Evolutionary conservation across 2,888 invertebrate genomes (phyloP).

Genomic region (Apodemia hepburni): DNA sequence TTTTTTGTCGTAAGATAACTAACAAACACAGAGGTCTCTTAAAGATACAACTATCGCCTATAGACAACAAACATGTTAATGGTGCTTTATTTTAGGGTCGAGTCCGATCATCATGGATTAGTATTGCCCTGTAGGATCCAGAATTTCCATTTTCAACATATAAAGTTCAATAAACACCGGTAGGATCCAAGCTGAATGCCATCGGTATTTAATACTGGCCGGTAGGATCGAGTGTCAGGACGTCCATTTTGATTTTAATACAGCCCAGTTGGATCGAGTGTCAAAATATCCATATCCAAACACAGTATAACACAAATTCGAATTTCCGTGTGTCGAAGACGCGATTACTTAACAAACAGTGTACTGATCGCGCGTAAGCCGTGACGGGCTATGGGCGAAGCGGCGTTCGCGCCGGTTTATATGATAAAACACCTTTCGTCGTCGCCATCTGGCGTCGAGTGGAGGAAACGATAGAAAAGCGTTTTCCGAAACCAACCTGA

Average conservation of each 20-base stretch:
- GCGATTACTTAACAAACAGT: conserved; percentile 39
- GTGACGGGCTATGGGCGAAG: conserved; percentile 61
- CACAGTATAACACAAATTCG: conserved; percentile 62
- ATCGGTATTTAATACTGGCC: conserved; percentile 51
- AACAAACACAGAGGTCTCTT: too few species aligned
- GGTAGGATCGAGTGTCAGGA: conserved; percentile 61
- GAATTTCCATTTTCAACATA: conserved; percentile 50
- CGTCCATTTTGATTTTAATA: conserved; percentile 61
- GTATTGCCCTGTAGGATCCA: conserved; percentile 69
- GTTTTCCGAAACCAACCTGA: conserved; percentile 39
- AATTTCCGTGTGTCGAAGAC: conserved; percentile 46
- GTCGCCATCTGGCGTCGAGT: conserved; percentile 62
- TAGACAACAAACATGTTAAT: too few species aligned
- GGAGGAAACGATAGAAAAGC: conserved; percentile 42
- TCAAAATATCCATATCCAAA: conserved; percentile 63
- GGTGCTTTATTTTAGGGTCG: too few species aligned
- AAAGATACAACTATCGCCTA: too few species aligned
- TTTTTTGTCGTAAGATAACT: too few species aligned
- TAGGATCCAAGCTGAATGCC: conserved; percentile 45
- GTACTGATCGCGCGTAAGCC: conserved; percentile 55
- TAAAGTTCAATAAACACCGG: conserved; percentile 45
- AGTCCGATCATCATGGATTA: conserved; percentile 60
- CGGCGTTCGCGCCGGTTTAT: conserved; percentile 52
- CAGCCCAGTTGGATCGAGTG: conserved; percentile 72
- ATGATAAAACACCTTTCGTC: conserved; percentile 53